Evolutionary conservation across 2,113 vertebrate genomes (phyloP).

Genomic region (Oryzias woworae): DNA sequence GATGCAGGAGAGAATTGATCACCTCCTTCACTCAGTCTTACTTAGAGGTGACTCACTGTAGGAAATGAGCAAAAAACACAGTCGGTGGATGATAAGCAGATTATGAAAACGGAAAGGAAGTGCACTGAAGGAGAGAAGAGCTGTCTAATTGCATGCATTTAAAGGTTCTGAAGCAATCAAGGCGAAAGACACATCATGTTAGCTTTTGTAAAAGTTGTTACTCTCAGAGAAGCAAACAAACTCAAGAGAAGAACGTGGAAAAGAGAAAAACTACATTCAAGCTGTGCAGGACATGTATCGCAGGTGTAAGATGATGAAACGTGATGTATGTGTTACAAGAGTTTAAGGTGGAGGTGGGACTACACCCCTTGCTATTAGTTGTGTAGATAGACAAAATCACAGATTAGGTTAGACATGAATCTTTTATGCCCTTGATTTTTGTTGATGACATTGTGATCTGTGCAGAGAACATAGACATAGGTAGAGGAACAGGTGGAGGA

Average conservation of each 20-base stretch:
- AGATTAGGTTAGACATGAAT: no score
- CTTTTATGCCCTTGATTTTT: no score
- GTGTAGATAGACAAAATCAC: no score
- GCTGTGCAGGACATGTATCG: no score
- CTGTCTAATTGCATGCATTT: conserved; percentile 56
- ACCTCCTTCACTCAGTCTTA: conserved; percentile 23
- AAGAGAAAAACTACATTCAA: no score
- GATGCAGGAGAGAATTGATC: conserved; percentile 63
- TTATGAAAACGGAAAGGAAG: conserved; percentile 21
- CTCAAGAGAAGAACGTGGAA: conserved; percentile 13
- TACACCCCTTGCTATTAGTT: no score
- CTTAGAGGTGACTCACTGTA: conserved; percentile 40
- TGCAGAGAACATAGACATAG: no score
- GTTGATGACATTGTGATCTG: no score
- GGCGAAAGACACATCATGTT: conserved; percentile 37
- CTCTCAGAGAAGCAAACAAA: conserved; percentile 41
- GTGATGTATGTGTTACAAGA: no score
- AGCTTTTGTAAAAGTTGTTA: conserved; percentile 48
- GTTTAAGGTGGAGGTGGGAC: no score
- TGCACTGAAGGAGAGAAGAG: conserved; percentile 34
- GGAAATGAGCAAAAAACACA: conserved; percentile 37
- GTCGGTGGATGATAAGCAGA: conserved; percentile 41
- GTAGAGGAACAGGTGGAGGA: no score
- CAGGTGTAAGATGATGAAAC: no score
- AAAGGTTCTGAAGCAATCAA: conserved; percentile 59